Evolutionary conservation across 1,140 invertebrate species (phyloP), one percentile per base, ranked within the genome.

Genomic region (Neomicropteryx cornuta): DNA sequence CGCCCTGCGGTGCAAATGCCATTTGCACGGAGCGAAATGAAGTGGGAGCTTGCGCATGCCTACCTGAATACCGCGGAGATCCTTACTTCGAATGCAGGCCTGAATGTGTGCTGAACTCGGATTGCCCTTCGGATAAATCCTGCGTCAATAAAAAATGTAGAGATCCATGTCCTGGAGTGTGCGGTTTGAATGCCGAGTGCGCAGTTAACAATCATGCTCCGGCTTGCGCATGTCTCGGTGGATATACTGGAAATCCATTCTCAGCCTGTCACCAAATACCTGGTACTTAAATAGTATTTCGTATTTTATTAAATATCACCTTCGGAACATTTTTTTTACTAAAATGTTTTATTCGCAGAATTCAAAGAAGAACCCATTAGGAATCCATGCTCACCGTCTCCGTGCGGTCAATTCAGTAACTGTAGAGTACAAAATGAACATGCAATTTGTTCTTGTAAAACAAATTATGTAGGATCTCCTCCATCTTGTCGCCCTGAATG

Each of bases 1-100:
- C 71, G 30, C 86, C 85, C 10, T 89, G 85, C 58, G 85, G 85
- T 11, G 68, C 77, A 3, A 89, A 88, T 61, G 82, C 84, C 16
- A 46, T 80, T 33, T 91, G 86, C 59, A 79, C 81, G 59, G 83
- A 86, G 64, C 66, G 75, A 35, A 72, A 77, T 51, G 73, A 72
- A 38, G 71, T 74, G 40, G 79, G 77, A 20, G 77, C 79, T 31
- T 85, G 82, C 57, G 72, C 76, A 32, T 85, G 81, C 58, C 52
- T 79, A 37, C 62, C 72, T 43, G 77, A 79, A 43, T 83, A 77
- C 58, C 76, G 75, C 48, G 81, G 81, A 5, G 76, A 79, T 55
- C 79, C 81, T 11, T 81, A 82, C 43, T 56, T 72, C 16, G 81
- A 84, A 43, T 85, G 81, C 56, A 66, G 81, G 46, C 80, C 81